Conservation (phyloP, 1,140 invertebrate genomes). For the Trichonephila inaurata region DNA sequence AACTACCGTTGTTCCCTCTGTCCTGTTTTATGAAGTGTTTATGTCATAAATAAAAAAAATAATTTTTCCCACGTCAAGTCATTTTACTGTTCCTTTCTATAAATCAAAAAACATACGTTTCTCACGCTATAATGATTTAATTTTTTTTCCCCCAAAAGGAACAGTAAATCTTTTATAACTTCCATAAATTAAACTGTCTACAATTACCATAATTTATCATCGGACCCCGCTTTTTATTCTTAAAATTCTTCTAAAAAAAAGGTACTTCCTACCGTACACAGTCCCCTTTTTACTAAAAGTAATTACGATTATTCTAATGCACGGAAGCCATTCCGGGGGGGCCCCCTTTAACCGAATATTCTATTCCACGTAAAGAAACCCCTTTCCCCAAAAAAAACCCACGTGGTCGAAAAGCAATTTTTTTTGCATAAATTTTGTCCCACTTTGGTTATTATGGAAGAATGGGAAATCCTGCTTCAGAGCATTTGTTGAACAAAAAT, state of each 20-base stretch:
- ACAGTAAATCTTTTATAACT: too few species aligned
- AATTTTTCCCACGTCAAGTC: too few species aligned
- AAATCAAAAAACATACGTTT: too few species aligned
- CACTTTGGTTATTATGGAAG: slow-evolving; percentile 3
- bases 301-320: slow-evolving; percentile 10
- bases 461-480: not conserved
- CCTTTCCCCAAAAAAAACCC: not conserved
- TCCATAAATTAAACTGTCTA: not conserved
- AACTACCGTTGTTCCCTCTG: too few species aligned
- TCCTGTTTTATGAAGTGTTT: too few species aligned
- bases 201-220: slow-evolving; percentile 3
- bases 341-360: not conserved
- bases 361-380: not conserved
- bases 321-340: not conserved
- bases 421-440: not conserved
- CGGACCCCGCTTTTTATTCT: not conserved
- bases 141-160: too few species aligned
- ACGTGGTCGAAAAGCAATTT: not conserved
- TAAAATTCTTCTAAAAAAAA: not conserved
- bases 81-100: too few species aligned
- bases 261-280: not conserved
- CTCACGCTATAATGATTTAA: too few species aligned
- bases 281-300: not conserved
- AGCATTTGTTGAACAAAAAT: not conserved
- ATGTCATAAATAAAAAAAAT: too few species aligned